These are phyloP conservation scores for Choloepus hoffmanni DNA, from an alignment of 2,113 vertebrate species.

Conservation along the genomic window DNA sequence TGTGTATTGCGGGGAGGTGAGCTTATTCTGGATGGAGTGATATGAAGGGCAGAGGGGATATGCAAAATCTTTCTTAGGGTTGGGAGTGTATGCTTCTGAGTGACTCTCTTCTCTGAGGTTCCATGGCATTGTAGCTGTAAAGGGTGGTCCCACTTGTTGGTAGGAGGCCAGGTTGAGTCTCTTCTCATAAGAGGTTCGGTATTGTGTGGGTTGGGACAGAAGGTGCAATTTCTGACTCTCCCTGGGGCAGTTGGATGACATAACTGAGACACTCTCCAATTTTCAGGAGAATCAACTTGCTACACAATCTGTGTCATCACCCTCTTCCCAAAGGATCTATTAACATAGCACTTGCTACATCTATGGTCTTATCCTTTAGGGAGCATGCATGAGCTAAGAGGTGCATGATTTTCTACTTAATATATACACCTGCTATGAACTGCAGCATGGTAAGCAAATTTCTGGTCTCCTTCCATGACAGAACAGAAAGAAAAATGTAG, in stretches of 20 bases:
- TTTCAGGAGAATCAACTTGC: background rate
- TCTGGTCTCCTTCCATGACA: background rate
- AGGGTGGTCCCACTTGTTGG: background rate
- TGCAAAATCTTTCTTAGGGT: background rate
- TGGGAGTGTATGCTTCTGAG: background rate
- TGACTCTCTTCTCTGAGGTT: background rate
- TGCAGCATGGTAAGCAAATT: background rate
- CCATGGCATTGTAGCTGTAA: too few relatives aligned
- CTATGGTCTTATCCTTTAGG: conserved; percentile 27
- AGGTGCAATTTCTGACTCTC: background rate
- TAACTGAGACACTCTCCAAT: background rate
- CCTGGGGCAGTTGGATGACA: background rate
- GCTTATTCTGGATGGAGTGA: background rate
- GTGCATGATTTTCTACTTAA: background rate
- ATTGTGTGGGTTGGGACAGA: background rate
- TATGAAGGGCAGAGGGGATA: background rate
- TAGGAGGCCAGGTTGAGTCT: background rate
- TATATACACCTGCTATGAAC: background rate
- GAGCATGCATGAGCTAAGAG: background rate
- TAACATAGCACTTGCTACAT: background rate
- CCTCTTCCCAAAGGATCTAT: background rate
- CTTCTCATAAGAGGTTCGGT: background rate
- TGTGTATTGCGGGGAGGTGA: background rate
- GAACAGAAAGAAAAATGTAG: background rate
- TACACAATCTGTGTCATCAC: conserved; percentile 55